Conservation (phyloP, 2,888 invertebrate species). For the Diaphora mendica region DNA sequence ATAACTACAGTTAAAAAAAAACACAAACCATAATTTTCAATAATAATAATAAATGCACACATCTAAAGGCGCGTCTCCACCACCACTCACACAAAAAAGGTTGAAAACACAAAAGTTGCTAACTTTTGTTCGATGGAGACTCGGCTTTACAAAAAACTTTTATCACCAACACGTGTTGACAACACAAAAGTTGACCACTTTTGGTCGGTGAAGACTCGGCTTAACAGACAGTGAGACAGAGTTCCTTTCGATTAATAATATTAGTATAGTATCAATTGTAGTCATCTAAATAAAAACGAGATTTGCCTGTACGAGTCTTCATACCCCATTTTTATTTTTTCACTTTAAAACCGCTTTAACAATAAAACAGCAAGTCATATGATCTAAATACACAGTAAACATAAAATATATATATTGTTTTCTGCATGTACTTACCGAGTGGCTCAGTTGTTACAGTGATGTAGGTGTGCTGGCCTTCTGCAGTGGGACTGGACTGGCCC, state of each 20-base stretch:
- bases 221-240: no score
- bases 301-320: not conserved
- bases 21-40: slow-evolving; percentile 10
- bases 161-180: no score
- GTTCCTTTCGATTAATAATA: no score
- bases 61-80: no score
- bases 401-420: not conserved
- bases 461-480: slow-evolving; percentile 86
- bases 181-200: no score
- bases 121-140: no score
- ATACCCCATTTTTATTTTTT: not conserved
- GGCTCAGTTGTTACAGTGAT: slow-evolving; percentile 90
- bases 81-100: no score
- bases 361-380: not conserved
- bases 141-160: no score
- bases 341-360: not conserved
- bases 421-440: not conserved
- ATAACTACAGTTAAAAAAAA: not conserved
- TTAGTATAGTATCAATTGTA: no score
- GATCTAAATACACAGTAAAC: not conserved
- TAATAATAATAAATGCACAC: not conserved
- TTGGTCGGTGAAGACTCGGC: no score
- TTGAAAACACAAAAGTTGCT: no score
- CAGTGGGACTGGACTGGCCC: slow-evolving; percentile 84
- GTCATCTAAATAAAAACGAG: no score